Evolutionary conservation across 2,797 vertebrate genomes (phyloP).

Genomic region (Enteromius mattozi): DNA sequence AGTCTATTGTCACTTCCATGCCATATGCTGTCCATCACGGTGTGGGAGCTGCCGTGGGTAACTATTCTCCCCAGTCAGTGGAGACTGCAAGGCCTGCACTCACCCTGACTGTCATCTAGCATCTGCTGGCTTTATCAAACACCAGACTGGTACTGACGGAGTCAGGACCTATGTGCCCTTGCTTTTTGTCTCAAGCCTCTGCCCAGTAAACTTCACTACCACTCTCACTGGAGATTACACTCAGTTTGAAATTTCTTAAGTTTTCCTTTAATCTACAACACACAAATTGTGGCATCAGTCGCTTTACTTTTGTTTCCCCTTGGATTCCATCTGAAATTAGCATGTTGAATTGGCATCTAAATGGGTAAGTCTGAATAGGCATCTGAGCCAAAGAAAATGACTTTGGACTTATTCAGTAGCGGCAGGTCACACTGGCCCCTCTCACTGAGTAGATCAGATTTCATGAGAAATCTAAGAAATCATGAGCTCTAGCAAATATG

Average conservation of each 20-base stretch:
- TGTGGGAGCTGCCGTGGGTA: constrained; percentile 71
- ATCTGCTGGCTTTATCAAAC: constrained; percentile 78
- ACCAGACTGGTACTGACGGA: constrained; percentile 70
- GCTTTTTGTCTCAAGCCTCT: constrained; percentile 68
- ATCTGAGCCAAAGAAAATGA: constrained; percentile 59
- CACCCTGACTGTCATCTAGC: constrained; percentile 79
- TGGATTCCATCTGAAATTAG: constrained; percentile 60
- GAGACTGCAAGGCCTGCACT: constrained; percentile 78
- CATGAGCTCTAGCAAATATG: constrained; percentile 48
- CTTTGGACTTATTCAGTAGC: constrained; percentile 40
- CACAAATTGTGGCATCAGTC: constrained; percentile 43
- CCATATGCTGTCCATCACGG: constrained; percentile 80
- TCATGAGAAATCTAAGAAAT: constrained; percentile 41
- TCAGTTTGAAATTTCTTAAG: constrained; percentile 56
- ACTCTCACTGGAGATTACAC: constrained; percentile 57
- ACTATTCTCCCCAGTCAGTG: constrained; percentile 75
- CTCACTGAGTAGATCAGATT: constrained; percentile 51
- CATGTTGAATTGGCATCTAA: constrained; percentile 75
- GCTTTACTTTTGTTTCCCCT: constrained; percentile 4
- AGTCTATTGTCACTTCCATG: constrained; percentile 76
- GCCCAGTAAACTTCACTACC: constrained; percentile 51
- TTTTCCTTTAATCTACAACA: constrained; percentile 44
- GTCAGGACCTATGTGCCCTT: constrained; percentile 65
- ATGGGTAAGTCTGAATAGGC: constrained; percentile 73
- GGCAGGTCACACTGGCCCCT: constrained; percentile 51